Conservation (phyloP, 2,888 invertebrate species). For the Leptopilina myrica region DNA sequence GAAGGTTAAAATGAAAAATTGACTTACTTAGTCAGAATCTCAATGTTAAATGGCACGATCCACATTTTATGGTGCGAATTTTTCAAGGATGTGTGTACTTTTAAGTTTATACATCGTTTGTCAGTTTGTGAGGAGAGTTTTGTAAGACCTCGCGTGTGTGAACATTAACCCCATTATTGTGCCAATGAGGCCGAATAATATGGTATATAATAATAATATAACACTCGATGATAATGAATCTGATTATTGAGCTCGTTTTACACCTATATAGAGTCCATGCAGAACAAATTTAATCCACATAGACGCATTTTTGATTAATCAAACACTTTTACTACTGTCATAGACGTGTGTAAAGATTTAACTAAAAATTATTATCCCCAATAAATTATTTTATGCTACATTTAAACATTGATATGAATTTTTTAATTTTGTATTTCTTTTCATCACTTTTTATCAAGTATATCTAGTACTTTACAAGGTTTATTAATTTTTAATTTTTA, state of each 20-base stretch:
- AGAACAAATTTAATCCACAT: no score
- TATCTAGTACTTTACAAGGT: no score
- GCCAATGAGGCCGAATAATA: conserved; percentile 40
- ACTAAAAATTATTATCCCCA: no score
- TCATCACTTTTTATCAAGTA: no score
- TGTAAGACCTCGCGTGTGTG: conserved; percentile 32
- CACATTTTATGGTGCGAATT: conserved; percentile 38
- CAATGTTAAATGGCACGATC: conserved; percentile 45
- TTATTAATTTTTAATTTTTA: no score
- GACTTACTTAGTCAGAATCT: conserved; percentile 28
- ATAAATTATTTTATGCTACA: no score
- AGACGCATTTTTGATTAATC: no score
- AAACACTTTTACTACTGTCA: no score
- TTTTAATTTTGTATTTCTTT: no score
- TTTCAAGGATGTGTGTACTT: conserved; percentile 19
- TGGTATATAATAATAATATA: conserved; percentile 21
- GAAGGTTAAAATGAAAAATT: conserved; percentile 17
- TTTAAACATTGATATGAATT: no score
- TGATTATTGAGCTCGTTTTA: conserved; percentile 6
- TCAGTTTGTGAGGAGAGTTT: conserved; percentile 31
- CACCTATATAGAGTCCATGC: not conserved
- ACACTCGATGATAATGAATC: conserved; percentile 14
- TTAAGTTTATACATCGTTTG: conserved; percentile 17
- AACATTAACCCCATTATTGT: conserved; percentile 43
- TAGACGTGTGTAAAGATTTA: no score